Conservation (phyloP, 2,888 invertebrate species). For the Nomada goodeniana region DNA sequence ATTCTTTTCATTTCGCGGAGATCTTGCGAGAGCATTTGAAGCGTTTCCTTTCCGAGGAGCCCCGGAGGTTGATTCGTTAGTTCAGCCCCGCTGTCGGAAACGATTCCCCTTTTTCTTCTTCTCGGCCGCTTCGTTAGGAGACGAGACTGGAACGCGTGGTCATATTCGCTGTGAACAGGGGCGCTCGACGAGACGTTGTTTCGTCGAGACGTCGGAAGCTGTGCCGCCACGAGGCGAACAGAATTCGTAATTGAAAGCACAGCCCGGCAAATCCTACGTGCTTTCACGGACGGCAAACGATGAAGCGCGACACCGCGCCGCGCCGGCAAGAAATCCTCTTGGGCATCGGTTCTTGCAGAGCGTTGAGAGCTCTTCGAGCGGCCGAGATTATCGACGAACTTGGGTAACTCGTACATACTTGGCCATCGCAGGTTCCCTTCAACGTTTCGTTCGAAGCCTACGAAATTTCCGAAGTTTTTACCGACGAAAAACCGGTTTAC, state of each 20-base stretch:
- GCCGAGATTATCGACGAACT: too few species aligned
- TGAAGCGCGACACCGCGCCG: constrained; percentile 25
- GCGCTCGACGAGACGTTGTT: constrained; percentile 2
- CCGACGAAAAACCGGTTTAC: too few species aligned
- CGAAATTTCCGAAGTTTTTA: too few species aligned
- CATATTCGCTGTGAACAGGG: constrained; percentile 13
- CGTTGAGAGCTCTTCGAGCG: too few species aligned
- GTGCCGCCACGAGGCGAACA: constrained; percentile 17
- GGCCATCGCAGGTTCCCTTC: too few species aligned
- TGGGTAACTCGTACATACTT: too few species aligned
- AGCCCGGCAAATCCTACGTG: constrained; percentile 41
- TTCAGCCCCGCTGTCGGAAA: neutral
- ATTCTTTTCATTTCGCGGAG: neutral
- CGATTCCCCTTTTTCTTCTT: constrained; percentile 20
- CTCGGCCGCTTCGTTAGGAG: constrained; percentile 16
- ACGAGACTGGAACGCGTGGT: constrained; percentile 25
- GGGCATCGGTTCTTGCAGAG: too few species aligned
- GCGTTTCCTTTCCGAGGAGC: neutral
- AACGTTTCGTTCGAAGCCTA: too few species aligned
- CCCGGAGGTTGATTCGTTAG: constrained; percentile 26
- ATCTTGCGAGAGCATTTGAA: neutral
- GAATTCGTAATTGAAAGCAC: constrained; percentile 47
- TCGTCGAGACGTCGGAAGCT: constrained; percentile 6
- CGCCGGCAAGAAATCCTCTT: neutral
- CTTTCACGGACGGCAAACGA: constrained; percentile 38